These are phyloP conservation scores for Procambarus clarkii DNA, from an alignment of 1,140 invertebrate genomes.

Conservation along the genomic window DNA sequence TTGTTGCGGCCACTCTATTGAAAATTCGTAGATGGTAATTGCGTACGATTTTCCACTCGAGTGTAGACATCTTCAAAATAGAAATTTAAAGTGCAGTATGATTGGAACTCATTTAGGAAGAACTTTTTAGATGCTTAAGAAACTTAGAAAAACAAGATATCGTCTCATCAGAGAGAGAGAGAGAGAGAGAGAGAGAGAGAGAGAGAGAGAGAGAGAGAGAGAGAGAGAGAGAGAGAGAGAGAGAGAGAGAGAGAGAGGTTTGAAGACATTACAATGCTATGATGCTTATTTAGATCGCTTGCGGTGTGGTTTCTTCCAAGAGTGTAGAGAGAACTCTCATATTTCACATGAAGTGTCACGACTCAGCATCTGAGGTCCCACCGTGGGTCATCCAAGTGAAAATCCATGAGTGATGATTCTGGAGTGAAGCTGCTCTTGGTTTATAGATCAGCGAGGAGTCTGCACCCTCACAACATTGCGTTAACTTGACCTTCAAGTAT, in stretches of 20 bases:
- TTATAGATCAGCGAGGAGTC: too few relatives aligned
- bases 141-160: not conserved
- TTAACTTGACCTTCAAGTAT: too few relatives aligned
- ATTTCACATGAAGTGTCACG: too few relatives aligned
- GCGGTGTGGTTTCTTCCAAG: not conserved
- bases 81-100: not conserved
- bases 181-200: not conserved
- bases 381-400: too few relatives aligned
- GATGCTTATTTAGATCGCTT: not conserved
- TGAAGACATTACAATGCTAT: not conserved
- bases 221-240: conserved; percentile 9
- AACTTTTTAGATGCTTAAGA: not conserved
- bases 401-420: too few relatives aligned
- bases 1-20: not conserved
- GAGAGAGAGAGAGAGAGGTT: too few relatives aligned
- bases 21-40: not conserved
- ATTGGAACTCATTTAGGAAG: not conserved
- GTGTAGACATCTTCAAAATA: not conserved
- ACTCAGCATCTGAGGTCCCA: too few relatives aligned
- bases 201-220: not conserved
- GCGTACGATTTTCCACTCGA: not conserved
- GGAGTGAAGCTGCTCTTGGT: too few relatives aligned
- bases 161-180: not conserved
- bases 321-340: not conserved
- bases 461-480: too few relatives aligned